Percentiles rank a stretch among this genome's conserved stretches.
Evolutionary conservation across 2,113 vertebrate species (phyloP).

Genomic region (Synodontis membranacea): DNA sequence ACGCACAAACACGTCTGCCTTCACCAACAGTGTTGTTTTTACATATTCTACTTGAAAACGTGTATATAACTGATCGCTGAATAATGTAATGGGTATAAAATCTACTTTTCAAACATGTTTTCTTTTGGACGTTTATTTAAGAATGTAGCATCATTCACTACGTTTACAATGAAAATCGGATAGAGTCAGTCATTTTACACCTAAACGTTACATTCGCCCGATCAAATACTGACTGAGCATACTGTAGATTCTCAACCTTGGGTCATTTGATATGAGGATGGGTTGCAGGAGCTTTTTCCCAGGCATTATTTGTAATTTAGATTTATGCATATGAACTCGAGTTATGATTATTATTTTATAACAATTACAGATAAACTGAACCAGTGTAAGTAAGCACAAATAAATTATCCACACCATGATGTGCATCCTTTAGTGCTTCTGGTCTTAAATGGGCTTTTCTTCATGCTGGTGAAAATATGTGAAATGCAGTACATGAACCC

Average conservation of each 20-base stretch:
- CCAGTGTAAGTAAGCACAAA: no score
- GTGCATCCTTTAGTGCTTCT: no score
- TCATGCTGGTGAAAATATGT: no score
- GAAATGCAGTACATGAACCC: no score
- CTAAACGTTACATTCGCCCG: no score
- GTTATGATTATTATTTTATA: no score
- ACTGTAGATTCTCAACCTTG: background rate
- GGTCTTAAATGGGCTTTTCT: no score
- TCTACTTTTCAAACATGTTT: background rate
- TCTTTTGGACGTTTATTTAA: background rate
- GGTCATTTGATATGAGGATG: background rate
- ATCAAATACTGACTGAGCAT: no score
- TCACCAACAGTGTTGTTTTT: background rate
- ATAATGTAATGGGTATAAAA: background rate
- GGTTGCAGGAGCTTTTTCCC: background rate
- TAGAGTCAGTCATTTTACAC: background rate
- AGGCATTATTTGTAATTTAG: background rate
- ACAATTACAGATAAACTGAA: no score
- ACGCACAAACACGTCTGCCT: conserved; percentile 8
- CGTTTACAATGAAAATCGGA: background rate
- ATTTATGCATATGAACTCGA: background rate
- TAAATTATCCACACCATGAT: no score
- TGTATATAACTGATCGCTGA: background rate
- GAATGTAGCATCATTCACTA: background rate
- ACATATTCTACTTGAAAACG: background rate